Base-by-base conservation (phyloP, 1,140 invertebrate species). In the Eulimnadia texana region DNA sequence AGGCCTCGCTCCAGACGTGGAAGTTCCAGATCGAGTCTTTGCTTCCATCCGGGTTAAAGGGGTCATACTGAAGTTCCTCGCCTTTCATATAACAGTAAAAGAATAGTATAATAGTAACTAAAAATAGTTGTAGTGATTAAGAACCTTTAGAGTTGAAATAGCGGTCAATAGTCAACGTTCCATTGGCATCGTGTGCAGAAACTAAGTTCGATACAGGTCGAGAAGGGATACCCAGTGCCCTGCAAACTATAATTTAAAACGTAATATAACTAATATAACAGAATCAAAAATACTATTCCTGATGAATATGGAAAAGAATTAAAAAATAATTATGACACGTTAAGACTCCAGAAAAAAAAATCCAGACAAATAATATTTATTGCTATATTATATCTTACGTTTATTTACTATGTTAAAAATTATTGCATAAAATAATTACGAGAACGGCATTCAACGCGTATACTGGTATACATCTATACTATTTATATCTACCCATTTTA, bases 1-100 rank as follows among this genome's bases (percentile, higher is more conserved):
- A 89, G 53, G 85, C 84, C 63, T 90, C 87, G 68, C 86, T 88
- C 87, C 87, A 90, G 0, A 85, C 84, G 70, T 90, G 87, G 76
- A 87, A 90, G 72, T 88, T 88, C 87, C 83, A 83, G 67, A 83
- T 79, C 55, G 80, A 82, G 67, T 81, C 80, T 55, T 76, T 75
- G n/a, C 70, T 74, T n/a, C 63, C 66, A 1, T 67, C 64, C 13
- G 73, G 72, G 66, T 80, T 80, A 61, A 75, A 75, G 3, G 79
- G 79, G 66, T 80, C 79, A 56, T 68, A 73, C 49, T 76, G 70
- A 25, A 83, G 67, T 65, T 80, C 77, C 55, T 83, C 78, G 69
- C 80, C 80, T 16, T n/a, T n/a, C n/a, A n/a, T n/a, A n/a, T n/a
- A n/a, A n/a, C n/a, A n/a, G n/a, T n/a, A n/a, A n/a, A n/a, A n/a